Percentiles rank a stretch among this genome's conserved stretches.
phyloP scores from a whole-genome alignment of 2,113 vertebrate genomes.

The Trichechus manatus region DNA sequence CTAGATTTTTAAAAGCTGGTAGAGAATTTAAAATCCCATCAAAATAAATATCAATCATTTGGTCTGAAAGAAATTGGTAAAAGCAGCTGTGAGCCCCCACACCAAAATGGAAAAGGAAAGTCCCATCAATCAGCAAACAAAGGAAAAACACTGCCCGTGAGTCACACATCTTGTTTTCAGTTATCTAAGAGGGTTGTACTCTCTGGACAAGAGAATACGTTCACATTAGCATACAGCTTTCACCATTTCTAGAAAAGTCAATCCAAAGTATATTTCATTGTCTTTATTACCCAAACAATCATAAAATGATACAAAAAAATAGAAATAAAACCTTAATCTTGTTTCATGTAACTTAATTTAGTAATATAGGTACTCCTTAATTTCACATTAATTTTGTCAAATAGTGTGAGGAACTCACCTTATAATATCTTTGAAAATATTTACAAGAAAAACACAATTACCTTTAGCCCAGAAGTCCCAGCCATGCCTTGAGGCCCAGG shows the following conservation, averaged over 20 bases:
- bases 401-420: not conserved
- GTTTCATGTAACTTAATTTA: not conserved
- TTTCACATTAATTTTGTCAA: not conserved
- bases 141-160: not conserved
- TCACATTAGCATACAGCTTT: not conserved
- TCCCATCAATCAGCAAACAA: not conserved
- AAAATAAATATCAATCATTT: slow-evolving; percentile 35
- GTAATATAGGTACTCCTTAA: not conserved
- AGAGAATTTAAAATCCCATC: not conserved
- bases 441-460: slow-evolving; percentile 81
- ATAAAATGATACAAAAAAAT: not conserved
- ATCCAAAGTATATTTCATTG: not conserved
- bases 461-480: slow-evolving; percentile 91
- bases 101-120: not conserved
- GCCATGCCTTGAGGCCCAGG: slow-evolving; percentile 90
- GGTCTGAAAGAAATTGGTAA: not conserved
- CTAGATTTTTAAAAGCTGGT: slow-evolving; percentile 1
- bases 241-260: slow-evolving; percentile 7
- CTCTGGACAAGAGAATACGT: not conserved
- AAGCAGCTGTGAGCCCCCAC: not conserved
- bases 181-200: not conserved
- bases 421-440: slow-evolving; percentile 23
- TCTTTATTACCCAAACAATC: not conserved
- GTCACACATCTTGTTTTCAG: not conserved
- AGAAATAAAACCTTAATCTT: slow-evolving; percentile 2